Evolutionary conservation across 2,888 invertebrate species (phyloP).

Genomic region (Branchellion lobata): DNA sequence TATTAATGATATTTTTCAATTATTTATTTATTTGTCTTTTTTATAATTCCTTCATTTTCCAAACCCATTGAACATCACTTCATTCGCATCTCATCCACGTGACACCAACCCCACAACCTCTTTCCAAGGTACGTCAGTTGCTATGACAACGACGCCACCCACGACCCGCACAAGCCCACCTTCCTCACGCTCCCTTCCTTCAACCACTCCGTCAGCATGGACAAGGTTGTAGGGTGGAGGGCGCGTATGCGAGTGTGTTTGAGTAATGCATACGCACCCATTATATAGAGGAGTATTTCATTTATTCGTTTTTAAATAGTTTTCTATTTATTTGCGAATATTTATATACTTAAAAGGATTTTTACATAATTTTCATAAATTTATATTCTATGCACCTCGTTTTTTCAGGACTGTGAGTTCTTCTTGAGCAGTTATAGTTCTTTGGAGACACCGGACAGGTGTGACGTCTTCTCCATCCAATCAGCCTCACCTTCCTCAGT

Average conservation of each 20-base stretch:
- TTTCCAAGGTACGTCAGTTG: not conserved
- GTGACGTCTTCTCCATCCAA: not conserved
- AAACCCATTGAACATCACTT: too few species aligned
- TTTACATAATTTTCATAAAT: too few species aligned
- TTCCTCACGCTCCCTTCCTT: constrained; percentile 79
- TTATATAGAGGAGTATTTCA: too few species aligned
- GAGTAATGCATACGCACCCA: too few species aligned
- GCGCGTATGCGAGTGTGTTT: too few species aligned
- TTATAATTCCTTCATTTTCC: not conserved
- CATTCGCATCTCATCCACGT: too few species aligned
- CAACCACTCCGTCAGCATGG: constrained; percentile 80
- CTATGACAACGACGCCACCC: not conserved
- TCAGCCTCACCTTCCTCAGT: constrained; percentile 4
- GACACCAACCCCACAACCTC: too few species aligned
- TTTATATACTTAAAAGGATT: too few species aligned
- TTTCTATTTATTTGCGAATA: too few species aligned
- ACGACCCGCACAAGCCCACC: constrained; percentile 57
- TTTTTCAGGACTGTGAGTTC: constrained; percentile 36
- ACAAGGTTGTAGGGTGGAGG: constrained; percentile 63
- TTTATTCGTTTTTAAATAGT: too few species aligned
- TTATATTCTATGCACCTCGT: too few species aligned
- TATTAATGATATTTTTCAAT: not conserved
- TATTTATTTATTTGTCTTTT: not conserved
- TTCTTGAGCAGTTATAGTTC: not conserved
- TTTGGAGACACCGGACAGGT: not conserved